Evolutionary conservation across 2,888 invertebrate species (phyloP).

Genomic region (Drosophila ezoana): DNA sequence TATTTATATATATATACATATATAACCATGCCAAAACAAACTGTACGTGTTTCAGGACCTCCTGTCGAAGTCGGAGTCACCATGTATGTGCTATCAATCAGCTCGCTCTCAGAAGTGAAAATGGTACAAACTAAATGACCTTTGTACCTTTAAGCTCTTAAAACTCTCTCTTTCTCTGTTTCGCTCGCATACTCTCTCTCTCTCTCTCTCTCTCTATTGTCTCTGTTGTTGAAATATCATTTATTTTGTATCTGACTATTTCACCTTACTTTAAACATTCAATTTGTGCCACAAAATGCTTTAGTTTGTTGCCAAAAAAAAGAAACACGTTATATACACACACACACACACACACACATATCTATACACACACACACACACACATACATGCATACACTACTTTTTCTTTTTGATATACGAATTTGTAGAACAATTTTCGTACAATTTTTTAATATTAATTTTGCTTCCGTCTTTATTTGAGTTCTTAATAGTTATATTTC

Average conservation of each 20-base stretch:
- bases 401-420: conserved; percentile 10
- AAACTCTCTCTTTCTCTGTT: conserved; percentile 24
- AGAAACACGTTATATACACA: not conserved
- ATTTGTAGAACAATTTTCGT: conserved; percentile 24
- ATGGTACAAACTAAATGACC: conserved; percentile 90
- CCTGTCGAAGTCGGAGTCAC: conserved; percentile 99
- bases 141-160: conserved; percentile 60
- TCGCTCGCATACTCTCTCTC: conserved; percentile 37
- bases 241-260: conserved; percentile 17
- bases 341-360: conserved; percentile 16
- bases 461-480: conserved; percentile 9
- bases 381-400: conserved; percentile 14
- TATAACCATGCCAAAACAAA: conserved; percentile 60
- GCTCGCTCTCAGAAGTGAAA: conserved; percentile 99
- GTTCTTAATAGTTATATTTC: not conserved
- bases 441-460: conserved; percentile 1
- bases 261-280: conserved; percentile 31
- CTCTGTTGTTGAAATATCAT: conserved; percentile 62
- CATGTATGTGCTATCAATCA: conserved; percentile 99
- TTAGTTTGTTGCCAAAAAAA: conserved; percentile 28
- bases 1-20: conserved; percentile 4
- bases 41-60: conserved; percentile 90
- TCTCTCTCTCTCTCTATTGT: conserved; percentile 47
- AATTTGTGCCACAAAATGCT: conserved; percentile 52
- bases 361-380: conserved; percentile 1